Conservation (phyloP, 1,140 invertebrate genomes). For the Battus philenor region DNA sequence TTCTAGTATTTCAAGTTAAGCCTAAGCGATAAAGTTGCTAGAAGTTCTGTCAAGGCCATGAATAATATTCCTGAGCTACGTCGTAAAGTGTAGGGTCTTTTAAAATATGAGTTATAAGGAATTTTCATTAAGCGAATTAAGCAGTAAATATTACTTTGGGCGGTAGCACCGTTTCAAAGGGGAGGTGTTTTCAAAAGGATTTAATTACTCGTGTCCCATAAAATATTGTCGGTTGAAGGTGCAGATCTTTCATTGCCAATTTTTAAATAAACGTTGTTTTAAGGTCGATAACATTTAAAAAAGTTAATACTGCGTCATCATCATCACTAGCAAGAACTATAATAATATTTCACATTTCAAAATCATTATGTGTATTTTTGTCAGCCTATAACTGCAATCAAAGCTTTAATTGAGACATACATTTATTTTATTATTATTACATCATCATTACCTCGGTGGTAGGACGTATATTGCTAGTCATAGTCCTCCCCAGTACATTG, state of each 20-base stretch:
- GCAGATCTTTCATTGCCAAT: constrained; percentile 5
- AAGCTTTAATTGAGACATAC: too few species aligned
- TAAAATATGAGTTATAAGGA: constrained; percentile 15
- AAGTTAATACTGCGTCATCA: too few species aligned
- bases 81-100: constrained; percentile 9
- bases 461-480: too few species aligned
- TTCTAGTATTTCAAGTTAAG: constrained; percentile 14
- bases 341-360: too few species aligned
- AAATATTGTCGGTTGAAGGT: constrained; percentile 2
- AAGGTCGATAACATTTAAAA: too few species aligned
- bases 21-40: constrained; percentile 12
- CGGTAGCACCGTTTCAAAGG: constrained; percentile 3
- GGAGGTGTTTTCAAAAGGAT: constrained; percentile 8
- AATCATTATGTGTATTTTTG: too few species aligned
- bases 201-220: constrained; percentile 8
- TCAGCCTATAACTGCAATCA: too few species aligned
- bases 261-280: too few species aligned
- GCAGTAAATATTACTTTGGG: constrained; percentile 9
- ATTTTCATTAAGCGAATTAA: constrained; percentile 16
- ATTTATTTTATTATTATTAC: too few species aligned
- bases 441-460: too few species aligned
- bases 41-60: constrained; percentile 12
- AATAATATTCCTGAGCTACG: neutral
- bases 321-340: too few species aligned
- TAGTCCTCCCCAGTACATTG: too few species aligned